phyloP scores from a whole-genome alignment of 2,888 invertebrate genomes.

The Pelosia muscerda region DNA sequence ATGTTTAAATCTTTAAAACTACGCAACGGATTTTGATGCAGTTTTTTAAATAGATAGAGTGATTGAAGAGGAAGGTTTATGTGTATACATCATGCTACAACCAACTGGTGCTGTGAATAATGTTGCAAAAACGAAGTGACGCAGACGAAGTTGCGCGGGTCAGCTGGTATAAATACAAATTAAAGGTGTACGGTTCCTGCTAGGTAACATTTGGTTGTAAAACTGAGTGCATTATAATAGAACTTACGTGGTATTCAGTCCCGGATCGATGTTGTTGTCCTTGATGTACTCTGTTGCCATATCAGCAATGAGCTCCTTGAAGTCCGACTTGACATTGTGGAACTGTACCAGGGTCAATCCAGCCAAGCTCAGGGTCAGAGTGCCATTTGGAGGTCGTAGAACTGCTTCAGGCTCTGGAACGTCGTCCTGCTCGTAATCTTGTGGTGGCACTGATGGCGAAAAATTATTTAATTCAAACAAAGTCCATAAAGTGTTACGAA shows the following conservation, averaged over 20 bases:
- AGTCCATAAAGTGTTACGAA: too few relatives aligned
- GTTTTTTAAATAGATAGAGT: too few relatives aligned
- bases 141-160: too few relatives aligned
- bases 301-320: conserved; percentile 46
- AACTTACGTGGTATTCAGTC: not conserved
- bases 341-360: conserved; percentile 64
- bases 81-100: too few relatives aligned
- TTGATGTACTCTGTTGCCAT: not conserved
- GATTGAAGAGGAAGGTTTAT: too few relatives aligned
- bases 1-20: too few relatives aligned
- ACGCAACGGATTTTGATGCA: too few relatives aligned
- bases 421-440: conserved; percentile 35
- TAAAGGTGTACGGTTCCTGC: not conserved
- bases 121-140: too few relatives aligned
- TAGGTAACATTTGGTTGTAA: not conserved
- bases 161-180: too few relatives aligned
- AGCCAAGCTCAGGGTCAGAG: conserved; percentile 66
- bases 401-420: conserved; percentile 62
- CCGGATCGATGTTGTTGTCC: not conserved
- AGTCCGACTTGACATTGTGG: conserved; percentile 57
- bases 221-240: not conserved
- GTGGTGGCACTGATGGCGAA: conserved; percentile 48
- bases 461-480: not conserved
- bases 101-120: too few relatives aligned
- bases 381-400: conserved; percentile 55